A percentile compares a stretch with the other conserved stretches of the same genome.
phyloP scores from a whole-genome alignment of 2,113 vertebrate species.

The Ursus arctos region DNA sequence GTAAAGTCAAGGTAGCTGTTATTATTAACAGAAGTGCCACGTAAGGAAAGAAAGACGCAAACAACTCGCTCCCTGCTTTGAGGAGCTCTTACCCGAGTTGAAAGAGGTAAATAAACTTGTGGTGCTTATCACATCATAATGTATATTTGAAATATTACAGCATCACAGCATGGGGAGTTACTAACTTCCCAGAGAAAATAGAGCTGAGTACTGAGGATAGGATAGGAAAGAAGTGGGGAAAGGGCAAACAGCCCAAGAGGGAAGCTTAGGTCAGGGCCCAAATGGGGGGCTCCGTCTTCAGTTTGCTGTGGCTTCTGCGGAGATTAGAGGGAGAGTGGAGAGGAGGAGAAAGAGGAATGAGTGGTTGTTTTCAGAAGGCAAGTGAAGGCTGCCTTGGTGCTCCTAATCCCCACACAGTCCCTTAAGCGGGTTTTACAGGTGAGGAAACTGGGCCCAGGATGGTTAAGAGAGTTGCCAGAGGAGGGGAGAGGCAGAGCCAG shows the following conservation, averaged over 20 bases:
- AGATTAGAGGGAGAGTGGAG: not conserved
- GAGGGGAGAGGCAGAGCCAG: not conserved
- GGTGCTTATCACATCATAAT: not conserved
- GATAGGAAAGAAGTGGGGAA: not conserved
- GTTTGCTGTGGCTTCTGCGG: not conserved
- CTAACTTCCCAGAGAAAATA: not conserved
- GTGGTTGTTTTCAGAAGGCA: not conserved
- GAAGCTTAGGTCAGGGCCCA: not conserved
- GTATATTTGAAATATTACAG: not conserved
- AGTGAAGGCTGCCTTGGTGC: not conserved
- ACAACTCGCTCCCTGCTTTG: not conserved
- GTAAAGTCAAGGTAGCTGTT: not conserved
- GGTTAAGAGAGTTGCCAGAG: not conserved
- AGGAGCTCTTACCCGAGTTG: not conserved
- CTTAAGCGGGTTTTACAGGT: not conserved
- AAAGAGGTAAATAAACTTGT: not conserved
- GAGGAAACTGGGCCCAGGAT: not conserved
- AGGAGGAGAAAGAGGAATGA: not conserved
- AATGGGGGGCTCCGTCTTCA: fast-evolving
- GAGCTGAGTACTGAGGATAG: not conserved
- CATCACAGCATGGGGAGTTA: not conserved
- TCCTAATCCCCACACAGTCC: not conserved
- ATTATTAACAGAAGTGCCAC: not conserved
- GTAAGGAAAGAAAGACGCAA: not conserved
- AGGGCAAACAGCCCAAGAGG: not conserved